These are phyloP conservation scores for Tachina lurida DNA, from an alignment of 2,888 invertebrate species.

Conservation along the genomic window DNA sequence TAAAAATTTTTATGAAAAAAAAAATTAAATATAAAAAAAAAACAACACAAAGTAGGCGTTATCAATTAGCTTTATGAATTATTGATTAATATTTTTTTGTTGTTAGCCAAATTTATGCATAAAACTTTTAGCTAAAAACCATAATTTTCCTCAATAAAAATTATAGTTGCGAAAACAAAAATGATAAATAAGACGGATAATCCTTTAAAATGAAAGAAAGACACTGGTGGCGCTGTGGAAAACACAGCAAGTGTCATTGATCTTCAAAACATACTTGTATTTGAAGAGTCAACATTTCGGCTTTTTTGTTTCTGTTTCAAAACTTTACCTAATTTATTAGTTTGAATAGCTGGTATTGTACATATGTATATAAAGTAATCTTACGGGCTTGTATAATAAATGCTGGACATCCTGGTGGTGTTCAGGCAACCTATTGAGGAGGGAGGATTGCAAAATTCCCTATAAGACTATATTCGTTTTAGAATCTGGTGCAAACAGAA, in stretches of 20 bases:
- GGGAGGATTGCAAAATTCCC: too few species aligned
- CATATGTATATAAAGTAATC: not conserved
- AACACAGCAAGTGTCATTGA: slow-evolving; percentile 64
- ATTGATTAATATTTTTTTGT: slow-evolving; percentile 75
- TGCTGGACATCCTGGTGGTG: too few species aligned
- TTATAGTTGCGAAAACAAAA: slow-evolving; percentile 61
- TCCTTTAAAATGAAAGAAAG: slow-evolving; percentile 22
- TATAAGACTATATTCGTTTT: too few species aligned
- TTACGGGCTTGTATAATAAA: not conserved
- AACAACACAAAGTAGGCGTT: slow-evolving; percentile 78
- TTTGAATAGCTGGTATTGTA: not conserved
- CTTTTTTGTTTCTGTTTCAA: not conserved
- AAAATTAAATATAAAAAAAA: not conserved
- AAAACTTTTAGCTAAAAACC: slow-evolving; percentile 56
- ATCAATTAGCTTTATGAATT: slow-evolving; percentile 83
- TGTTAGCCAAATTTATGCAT: slow-evolving; percentile 62
- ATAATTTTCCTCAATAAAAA: slow-evolving; percentile 70
- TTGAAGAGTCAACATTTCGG: slow-evolving; percentile 7
- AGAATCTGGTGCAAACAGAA: too few species aligned
- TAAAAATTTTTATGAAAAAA: not conserved
- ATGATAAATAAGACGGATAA: slow-evolving; percentile 59
- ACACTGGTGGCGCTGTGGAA: slow-evolving; percentile 6
- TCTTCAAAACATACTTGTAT: slow-evolving; percentile 12
- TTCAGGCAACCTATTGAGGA: not conserved
- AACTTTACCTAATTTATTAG: slow-evolving; percentile 6